Conservation (phyloP, 2,888 invertebrate genomes). For the Acanthoscelides obtectus region DNA sequence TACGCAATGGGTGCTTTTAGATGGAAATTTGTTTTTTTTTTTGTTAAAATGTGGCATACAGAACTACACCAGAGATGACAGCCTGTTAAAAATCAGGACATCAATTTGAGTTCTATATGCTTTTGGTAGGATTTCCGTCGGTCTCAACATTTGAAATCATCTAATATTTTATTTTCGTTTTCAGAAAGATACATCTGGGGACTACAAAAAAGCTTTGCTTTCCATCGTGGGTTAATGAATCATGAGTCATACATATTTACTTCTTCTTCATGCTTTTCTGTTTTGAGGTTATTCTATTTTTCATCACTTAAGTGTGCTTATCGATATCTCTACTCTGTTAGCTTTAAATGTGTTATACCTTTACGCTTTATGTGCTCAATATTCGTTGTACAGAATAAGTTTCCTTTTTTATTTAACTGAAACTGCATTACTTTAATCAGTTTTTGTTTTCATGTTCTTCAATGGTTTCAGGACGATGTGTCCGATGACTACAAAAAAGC, state of each 20-base stretch:
- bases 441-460: slow-evolving; percentile 20
- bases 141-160: background rate
- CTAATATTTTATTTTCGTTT: slow-evolving; percentile 41
- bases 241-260: too few relatives aligned
- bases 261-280: background rate
- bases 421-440: background rate
- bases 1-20: too few relatives aligned
- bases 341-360: background rate
- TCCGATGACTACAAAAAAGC: slow-evolving; percentile 84
- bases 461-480: slow-evolving; percentile 67
- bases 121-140: too few relatives aligned
- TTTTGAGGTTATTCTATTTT: slow-evolving; percentile 1
- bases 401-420: slow-evolving; percentile 1
- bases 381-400: background rate
- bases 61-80: too few relatives aligned
- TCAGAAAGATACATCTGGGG: slow-evolving; percentile 88
- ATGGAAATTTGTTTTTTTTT: too few relatives aligned
- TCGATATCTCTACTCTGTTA: background rate
- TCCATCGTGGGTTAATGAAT: slow-evolving; percentile 56
- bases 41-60: too few relatives aligned
- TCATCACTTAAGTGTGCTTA: slow-evolving; percentile 5
- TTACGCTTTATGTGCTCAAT: background rate
- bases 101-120: too few relatives aligned
- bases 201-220: slow-evolving; percentile 87
- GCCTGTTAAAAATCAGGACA: too few relatives aligned